phyloP scores from a whole-genome alignment of 2,888 invertebrate species.

The Lithophane semibrunnea region DNA sequence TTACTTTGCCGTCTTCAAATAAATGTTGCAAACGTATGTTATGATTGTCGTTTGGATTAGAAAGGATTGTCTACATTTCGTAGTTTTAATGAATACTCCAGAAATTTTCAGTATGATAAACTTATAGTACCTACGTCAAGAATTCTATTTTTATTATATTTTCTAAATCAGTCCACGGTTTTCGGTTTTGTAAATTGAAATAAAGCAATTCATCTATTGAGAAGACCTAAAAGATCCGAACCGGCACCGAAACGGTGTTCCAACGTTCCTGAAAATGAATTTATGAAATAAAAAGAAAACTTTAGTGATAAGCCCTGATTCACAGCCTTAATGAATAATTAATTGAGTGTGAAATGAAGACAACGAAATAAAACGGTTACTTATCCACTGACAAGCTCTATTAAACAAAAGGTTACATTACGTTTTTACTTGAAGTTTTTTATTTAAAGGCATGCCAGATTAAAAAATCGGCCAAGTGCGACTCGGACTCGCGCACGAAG shows the following conservation, averaged over 20 bases:
- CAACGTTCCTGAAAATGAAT: too few relatives aligned
- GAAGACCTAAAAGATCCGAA: too few relatives aligned
- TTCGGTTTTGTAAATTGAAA: too few relatives aligned
- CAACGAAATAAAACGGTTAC: slow-evolving; percentile 22
- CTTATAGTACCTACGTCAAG: too few relatives aligned
- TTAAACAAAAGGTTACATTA: slow-evolving; percentile 23
- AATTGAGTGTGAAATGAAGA: slow-evolving; percentile 45
- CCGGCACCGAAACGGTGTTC: too few relatives aligned
- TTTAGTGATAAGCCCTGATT: not conserved
- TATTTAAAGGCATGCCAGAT: not conserved
- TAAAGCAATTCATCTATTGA: too few relatives aligned
- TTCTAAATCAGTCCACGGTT: too few relatives aligned
- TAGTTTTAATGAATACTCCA: too few relatives aligned
- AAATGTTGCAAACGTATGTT: slow-evolving; percentile 15
- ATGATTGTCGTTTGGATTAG: slow-evolving; percentile 16
- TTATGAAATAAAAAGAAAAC: too few relatives aligned
- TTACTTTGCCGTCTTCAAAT: slow-evolving; percentile 2
- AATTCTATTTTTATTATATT: too few relatives aligned
- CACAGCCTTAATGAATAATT: not conserved
- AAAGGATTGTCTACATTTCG: not conserved
- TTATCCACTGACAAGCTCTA: slow-evolving; percentile 30
- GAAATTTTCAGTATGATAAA: too few relatives aligned
- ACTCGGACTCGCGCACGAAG: too few relatives aligned
- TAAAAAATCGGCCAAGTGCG: not conserved
- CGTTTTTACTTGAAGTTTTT: slow-evolving; percentile 17